Evolutionary conservation across 2,113 vertebrate species (phyloP), one percentile per base, ranked within the genome.

Genomic region (Ariopsis seemanni): DNA sequence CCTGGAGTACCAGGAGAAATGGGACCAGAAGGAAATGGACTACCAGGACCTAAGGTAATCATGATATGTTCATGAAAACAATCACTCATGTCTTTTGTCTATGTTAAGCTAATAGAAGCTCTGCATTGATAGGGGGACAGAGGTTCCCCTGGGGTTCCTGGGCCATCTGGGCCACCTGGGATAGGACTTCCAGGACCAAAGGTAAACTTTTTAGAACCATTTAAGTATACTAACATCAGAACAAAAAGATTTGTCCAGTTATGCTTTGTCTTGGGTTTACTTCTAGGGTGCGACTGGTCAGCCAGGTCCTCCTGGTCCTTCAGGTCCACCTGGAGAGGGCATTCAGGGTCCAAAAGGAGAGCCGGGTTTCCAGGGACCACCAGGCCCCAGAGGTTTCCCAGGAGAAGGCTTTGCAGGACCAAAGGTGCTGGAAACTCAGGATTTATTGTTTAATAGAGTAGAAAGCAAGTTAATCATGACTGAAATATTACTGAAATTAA

Each of bases 341-440:
- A 93, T 96, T 85, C 96, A 96, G 92, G 97, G 97, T 85, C 92
- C 92, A 84, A 98, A 98, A 97, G 97, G 97, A 85, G 95, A 97
- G 25, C 94, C 94, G 88, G 97, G 97, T 53, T 95, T 95, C 93
- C 94, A 91, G 89, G 97, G 97, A 6, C 86, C 89, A 50, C 48
- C 91, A 78, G 97, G 97, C 25, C 92, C 89, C 60, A 96, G 97
- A 27, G 97, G 97, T 17, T 85, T 91, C 53, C 79, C 90, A 81
- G 96, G 96, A 72, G 90, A 86, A 11, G 95, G 96, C 20, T 75
- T 96, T 82, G 93, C 92, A 58, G 97, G 97, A 85, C 93, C 86
- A 88, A 98, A 97, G 96, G 97, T 97, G 83, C 85, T 86, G 79
- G 22, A 88, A 71, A 58, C 17, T 22, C 20, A 5, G 9, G 48